Conservation (phyloP, 2,113 vertebrate species). For the Plecotus auritus region DNA sequence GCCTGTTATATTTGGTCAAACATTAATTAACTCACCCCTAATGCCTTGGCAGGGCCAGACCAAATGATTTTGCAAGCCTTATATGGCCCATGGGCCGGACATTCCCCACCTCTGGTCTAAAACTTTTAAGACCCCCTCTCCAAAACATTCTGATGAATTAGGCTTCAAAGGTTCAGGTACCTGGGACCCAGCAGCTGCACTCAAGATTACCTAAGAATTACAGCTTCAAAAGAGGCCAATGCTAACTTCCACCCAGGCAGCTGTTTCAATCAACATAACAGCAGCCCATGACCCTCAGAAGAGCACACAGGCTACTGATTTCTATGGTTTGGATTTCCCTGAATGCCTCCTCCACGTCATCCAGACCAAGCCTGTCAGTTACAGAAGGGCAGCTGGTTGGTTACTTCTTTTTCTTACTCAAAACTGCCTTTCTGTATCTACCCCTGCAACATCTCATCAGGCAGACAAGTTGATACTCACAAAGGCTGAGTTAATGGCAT, state of each 20-base stretch:
- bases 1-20: no score
- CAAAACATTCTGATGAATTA: not conserved
- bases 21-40: no score
- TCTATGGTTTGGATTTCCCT: not conserved
- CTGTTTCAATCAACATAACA: not conserved
- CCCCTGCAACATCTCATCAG: not conserved
- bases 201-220: not conserved
- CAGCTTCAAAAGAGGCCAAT: not conserved
- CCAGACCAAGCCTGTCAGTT: not conserved
- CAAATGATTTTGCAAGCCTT: no score
- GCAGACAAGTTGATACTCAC: conserved; percentile 81
- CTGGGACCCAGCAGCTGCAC: not conserved
- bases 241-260: not conserved
- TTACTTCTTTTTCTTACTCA: not conserved
- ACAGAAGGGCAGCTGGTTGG: not conserved
- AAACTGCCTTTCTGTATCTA: not conserved
- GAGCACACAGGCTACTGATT: not conserved
- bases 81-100: no score
- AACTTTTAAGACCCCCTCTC: not conserved
- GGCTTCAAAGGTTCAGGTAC: not conserved
- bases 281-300: not conserved
- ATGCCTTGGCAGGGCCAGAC: no score
- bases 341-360: not conserved
- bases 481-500: conserved; percentile 96
- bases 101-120: no score